A percentile compares a stretch with the other conserved stretches of the same genome.
phyloP scores from a whole-genome alignment of 2,797 vertebrate species.

The Loriculus beryllinus region DNA sequence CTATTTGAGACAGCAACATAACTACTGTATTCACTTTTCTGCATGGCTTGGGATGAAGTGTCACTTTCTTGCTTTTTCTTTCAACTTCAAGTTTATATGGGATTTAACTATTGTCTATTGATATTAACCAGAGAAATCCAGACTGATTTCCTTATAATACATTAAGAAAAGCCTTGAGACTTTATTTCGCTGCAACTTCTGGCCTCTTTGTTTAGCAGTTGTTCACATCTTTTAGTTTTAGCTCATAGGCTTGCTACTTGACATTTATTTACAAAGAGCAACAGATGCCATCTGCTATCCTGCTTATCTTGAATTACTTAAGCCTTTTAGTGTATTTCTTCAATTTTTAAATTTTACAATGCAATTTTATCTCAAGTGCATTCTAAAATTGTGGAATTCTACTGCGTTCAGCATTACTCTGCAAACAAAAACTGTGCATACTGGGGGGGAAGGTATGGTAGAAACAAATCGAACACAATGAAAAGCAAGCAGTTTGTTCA shows the following conservation, averaged over 20 bases:
- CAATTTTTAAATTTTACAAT: not conserved
- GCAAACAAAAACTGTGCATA: not conserved
- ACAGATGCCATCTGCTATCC: not conserved
- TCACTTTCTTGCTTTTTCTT: not conserved
- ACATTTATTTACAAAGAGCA: slow-evolving; percentile 6
- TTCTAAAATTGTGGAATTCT: not conserved
- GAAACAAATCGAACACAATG: not conserved
- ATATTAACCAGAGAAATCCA: not conserved
- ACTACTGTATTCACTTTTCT: not conserved
- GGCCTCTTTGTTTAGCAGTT: not conserved
- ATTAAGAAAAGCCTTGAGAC: not conserved
- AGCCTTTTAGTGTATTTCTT: not conserved
- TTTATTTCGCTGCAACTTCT: not conserved
- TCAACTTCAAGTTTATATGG: not conserved
- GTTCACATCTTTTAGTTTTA: not conserved
- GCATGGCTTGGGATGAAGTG: not conserved
- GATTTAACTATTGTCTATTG: not conserved
- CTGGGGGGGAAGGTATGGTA: not conserved
- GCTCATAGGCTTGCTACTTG: not conserved
- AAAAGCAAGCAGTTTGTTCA: not conserved
- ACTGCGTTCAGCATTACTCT: not conserved
- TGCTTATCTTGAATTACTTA: not conserved
- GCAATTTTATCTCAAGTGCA: not conserved
- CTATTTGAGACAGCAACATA: not conserved
- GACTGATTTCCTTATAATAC: not conserved